These are phyloP conservation scores for Reticulitermes lucifugus DNA, from an alignment of 2,888 invertebrate genomes.

Conservation along the genomic window DNA sequence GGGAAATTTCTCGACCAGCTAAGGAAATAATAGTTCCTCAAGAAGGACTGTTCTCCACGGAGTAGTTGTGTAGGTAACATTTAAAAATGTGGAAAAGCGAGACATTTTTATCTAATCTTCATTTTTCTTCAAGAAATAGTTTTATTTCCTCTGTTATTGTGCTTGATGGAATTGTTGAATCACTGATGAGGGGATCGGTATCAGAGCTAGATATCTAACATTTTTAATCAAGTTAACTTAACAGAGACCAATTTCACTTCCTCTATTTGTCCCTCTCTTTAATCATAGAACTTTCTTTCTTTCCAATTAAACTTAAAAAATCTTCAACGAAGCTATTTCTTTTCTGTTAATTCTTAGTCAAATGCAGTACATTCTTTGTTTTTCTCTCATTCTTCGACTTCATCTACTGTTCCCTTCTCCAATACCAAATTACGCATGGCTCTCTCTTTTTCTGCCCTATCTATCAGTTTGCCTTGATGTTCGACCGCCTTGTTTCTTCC, in stretches of 20 bases:
- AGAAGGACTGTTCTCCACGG: no score
- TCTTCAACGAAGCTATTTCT: slow-evolving; percentile 17
- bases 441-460: slow-evolving; percentile 24
- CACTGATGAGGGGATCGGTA: background rate
- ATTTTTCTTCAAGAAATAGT: background rate
- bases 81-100: no score
- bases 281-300: slow-evolving; percentile 28
- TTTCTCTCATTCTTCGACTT: background rate
- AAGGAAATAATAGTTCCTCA: no score
- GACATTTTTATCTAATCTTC: no score
- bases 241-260: background rate
- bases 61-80: no score
- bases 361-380: slow-evolving; percentile 1
- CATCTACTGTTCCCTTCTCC: background rate
- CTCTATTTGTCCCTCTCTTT: background rate
- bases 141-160: background rate
- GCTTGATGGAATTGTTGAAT: background rate
- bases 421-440: background rate
- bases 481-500: slow-evolving; percentile 12
- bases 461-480: slow-evolving; percentile 47
- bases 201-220: background rate
- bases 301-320: slow-evolving; percentile 39
- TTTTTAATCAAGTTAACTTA: slow-evolving; percentile 13
- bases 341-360: slow-evolving; percentile 42
- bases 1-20: no score